Percentiles rank a stretch among this genome's conserved stretches.
Evolutionary conservation across 2,113 vertebrate genomes (phyloP).

Genomic region (Larimichthys polyactis): DNA sequence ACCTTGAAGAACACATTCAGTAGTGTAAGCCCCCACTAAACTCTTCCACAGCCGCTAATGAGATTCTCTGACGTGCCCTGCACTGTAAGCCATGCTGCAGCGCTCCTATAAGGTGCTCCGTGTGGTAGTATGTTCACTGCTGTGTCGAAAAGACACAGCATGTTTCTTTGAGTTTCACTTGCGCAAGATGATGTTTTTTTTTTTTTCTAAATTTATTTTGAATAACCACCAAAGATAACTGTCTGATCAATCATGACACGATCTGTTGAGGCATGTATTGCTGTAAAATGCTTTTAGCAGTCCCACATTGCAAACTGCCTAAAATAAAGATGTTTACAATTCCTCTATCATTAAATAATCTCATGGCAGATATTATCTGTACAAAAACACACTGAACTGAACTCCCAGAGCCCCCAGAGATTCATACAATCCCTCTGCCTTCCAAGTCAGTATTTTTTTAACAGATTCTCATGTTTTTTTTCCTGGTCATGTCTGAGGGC

Average conservation of each 20-base stretch:
- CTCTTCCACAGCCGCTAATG: conserved; percentile 75
- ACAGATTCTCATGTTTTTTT: background rate
- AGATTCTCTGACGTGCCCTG: conserved; percentile 63
- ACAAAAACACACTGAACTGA: background rate
- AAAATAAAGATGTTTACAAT: background rate
- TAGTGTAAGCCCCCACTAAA: conserved; percentile 76
- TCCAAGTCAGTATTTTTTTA: background rate
- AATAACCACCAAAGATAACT: background rate
- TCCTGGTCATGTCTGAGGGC: background rate
- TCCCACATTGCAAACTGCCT: background rate
- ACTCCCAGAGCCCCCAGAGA: background rate
- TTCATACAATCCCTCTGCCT: background rate
- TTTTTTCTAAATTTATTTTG: background rate
- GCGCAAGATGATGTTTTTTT: background rate
- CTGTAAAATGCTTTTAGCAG: background rate
- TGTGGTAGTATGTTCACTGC: background rate
- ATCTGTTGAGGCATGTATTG: background rate
- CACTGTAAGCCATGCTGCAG: conserved; percentile 62
- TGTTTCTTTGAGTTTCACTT: background rate
- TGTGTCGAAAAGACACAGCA: background rate
- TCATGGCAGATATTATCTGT: background rate
- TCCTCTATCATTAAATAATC: background rate
- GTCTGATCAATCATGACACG: background rate
- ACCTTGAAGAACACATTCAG: conserved; percentile 59
- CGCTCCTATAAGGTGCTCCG: conserved; percentile 10